phyloP scores from a whole-genome alignment of 1,140 invertebrate genomes.

The Subanguina moxae region DNA sequence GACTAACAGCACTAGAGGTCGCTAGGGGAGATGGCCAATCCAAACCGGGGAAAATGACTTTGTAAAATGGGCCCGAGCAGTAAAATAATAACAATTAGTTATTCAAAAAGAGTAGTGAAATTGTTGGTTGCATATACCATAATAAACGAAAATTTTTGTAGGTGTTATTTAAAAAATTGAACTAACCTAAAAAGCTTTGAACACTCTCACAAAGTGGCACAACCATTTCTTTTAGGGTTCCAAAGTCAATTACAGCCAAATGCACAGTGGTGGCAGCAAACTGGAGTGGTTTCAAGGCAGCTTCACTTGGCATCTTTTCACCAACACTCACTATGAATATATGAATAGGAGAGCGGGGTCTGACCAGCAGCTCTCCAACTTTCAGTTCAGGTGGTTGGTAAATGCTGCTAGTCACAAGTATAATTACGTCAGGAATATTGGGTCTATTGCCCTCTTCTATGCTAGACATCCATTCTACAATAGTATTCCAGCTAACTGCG shows the following conservation, averaged over 20 bases:
- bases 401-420: conserved; percentile 22
- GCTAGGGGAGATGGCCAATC: too few relatives aligned
- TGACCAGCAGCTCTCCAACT: conserved; percentile 21
- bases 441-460: conserved; percentile 23
- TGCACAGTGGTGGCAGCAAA: conserved; percentile 32
- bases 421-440: conserved; percentile 20
- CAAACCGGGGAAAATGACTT: too few relatives aligned
- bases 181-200: conserved; percentile 33
- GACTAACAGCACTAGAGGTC: too few relatives aligned
- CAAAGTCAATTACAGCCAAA: conserved; percentile 32
- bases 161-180: conserved; percentile 2
- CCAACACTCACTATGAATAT: conserved; percentile 28
- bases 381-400: conserved; percentile 26
- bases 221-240: conserved; percentile 21
- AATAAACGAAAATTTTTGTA: too few relatives aligned
- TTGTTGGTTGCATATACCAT: too few relatives aligned
- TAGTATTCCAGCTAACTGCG: conserved; percentile 17
- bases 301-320: background rate
- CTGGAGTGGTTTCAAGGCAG: conserved; percentile 10
- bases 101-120: too few relatives aligned
- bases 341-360: conserved; percentile 29
- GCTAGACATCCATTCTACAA: conserved; percentile 12
- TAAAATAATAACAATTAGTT: too few relatives aligned
- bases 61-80: too few relatives aligned
- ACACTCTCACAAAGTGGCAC: conserved; percentile 31